phyloP scores from a whole-genome alignment of 2,797 vertebrate genomes.

The Agapornis canus region DNA sequence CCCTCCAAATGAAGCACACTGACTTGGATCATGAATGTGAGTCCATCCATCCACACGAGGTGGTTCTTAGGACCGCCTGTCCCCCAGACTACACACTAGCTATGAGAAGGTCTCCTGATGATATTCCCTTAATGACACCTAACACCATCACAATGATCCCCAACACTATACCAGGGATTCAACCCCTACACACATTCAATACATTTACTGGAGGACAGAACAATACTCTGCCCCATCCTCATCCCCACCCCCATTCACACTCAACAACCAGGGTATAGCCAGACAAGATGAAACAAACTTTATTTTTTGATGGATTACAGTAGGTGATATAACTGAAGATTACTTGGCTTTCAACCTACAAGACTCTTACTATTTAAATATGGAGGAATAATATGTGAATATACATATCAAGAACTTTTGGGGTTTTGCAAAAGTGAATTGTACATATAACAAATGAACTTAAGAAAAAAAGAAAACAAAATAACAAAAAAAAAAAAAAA shows the following conservation, averaged over 20 bases:
- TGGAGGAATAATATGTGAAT: slow-evolving; percentile 84
- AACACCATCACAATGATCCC: slow-evolving; percentile 99
- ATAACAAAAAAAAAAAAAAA: not conserved
- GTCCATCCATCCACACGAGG: slow-evolving; percentile 94
- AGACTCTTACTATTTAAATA: slow-evolving; percentile 85
- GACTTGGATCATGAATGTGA: slow-evolving; percentile 98
- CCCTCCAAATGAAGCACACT: slow-evolving; percentile 99
- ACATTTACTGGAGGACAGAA: slow-evolving; percentile 95
- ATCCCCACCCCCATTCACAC: slow-evolving; percentile 97
- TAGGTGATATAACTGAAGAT: slow-evolving; percentile 80
- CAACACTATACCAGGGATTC: slow-evolving; percentile 95
- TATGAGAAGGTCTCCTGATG: slow-evolving; percentile 97
- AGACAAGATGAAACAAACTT: slow-evolving; percentile 82
- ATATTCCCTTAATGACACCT: slow-evolving; percentile 99
- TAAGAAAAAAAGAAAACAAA: slow-evolving; percentile 66
- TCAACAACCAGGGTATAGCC: slow-evolving; percentile 99
- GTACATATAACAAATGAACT: slow-evolving; percentile 81
- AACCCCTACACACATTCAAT: slow-evolving; percentile 95
- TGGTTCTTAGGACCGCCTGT: slow-evolving; percentile 97
- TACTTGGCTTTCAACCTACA: slow-evolving; percentile 83
- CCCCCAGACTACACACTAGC: slow-evolving; percentile 99
- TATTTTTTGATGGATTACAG: slow-evolving; percentile 84
- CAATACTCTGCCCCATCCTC: slow-evolving; percentile 95
- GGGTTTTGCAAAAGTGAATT: slow-evolving; percentile 81
- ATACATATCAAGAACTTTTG: slow-evolving; percentile 84